Percentiles rank a stretch among this genome's conserved stretches.
phyloP scores from a whole-genome alignment of 1,140 invertebrate species.

The Hylaeus volcanicus region DNA sequence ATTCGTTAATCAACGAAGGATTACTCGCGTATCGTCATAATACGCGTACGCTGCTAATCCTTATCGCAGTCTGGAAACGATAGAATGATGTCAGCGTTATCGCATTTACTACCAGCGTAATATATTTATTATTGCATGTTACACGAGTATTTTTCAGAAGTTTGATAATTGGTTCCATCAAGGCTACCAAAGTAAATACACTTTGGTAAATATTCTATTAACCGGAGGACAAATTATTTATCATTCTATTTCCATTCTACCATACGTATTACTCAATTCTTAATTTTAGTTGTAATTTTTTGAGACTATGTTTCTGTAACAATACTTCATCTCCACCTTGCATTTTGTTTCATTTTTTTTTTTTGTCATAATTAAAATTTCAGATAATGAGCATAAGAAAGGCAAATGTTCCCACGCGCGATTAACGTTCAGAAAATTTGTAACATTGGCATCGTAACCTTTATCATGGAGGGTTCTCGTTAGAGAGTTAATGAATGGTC shows the following conservation, averaged over 20 bases:
- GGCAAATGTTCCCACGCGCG: not conserved
- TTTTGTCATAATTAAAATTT: not conserved
- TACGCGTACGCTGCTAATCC: not conserved
- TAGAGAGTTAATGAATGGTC: conserved; percentile 35
- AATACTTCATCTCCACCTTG: too few species aligned
- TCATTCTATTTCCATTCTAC: too few species aligned
- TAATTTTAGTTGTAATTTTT: too few species aligned
- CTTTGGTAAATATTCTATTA: not conserved
- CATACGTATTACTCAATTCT: too few species aligned
- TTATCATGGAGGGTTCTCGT: conserved; percentile 23
- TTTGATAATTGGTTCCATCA: not conserved
- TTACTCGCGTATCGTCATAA: not conserved
- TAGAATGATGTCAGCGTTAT: not conserved
- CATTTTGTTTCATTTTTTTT: not conserved
- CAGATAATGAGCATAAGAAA: not conserved
- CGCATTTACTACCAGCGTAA: not conserved
- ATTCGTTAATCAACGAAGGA: not conserved
- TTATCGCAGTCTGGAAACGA: not conserved
- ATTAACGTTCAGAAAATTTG: not conserved
- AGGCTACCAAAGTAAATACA: not conserved
- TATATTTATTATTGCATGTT: not conserved
- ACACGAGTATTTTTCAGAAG: not conserved
- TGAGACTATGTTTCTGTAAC: too few species aligned
- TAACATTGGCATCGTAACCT: not conserved
- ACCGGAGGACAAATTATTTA: too few species aligned